Evolutionary conservation across 2,113 vertebrate species (phyloP), one percentile per base, ranked within the genome.

Genomic region (Oxygymnocypris stewartii): DNA sequence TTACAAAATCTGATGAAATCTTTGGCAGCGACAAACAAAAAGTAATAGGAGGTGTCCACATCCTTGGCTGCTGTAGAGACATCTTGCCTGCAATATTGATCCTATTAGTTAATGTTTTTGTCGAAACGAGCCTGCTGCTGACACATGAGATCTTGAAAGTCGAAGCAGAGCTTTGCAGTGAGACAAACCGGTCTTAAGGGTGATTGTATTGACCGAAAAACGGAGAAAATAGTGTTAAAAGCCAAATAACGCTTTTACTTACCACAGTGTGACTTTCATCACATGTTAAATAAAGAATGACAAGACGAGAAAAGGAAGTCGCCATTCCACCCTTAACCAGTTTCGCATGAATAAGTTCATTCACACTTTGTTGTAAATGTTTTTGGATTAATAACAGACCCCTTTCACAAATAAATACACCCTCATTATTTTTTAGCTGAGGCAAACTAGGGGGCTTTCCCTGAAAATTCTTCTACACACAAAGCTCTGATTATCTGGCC

Each of bases 401-500:
- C 54, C 42, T 89, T 84, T 77, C 79, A 82, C 51, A 57, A 85
- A 80, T 63, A 47, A 87, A 54, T 69, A n/a, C 35, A 6, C 59
- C 37, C 59, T 85, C 28, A 37, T 42, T 74, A 74, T 87, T 76
- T 82, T 28, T 20, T 18, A 44, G 79, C 76, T 54, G 49, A 54
- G 47, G 51, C 47, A 78, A 78, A 78, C 47, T 78, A 51, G 61
- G 77, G 35, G 25, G 67, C 63, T 79, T 85, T 73, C 83, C 42
- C 35, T 86, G 37, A 82, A 86, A 82, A 49, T 75, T 6, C 20
- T 84, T 63, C 35, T 84, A 65, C 54, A 82, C 44, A 81, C 84
- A 89, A 85, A 84, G 85, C 31, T 57, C 13, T 69, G 67, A 82
- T 87, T 89, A 87, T 87, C 88, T 76, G 67, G 51, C 81, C 51